Percentiles rank a stretch among this genome's conserved stretches.
Conservation (phyloP, 2,888 invertebrate genomes). For the Halictus quadricinctus region DNA sequence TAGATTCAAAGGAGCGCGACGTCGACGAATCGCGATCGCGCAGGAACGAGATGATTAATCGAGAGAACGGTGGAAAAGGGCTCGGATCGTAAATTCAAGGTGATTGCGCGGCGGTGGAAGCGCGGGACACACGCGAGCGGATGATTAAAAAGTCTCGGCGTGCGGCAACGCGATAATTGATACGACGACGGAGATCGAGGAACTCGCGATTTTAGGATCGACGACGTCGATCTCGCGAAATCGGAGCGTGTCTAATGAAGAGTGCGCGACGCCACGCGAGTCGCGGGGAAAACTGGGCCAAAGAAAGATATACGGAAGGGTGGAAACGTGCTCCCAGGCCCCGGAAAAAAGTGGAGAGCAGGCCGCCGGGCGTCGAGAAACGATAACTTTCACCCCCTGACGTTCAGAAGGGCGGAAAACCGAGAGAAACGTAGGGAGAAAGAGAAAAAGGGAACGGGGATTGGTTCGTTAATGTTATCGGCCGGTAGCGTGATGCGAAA, state of each 20-base stretch:
- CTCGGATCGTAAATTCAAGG: background rate
- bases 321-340: background rate
- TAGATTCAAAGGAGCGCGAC: background rate
- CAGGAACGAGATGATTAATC: conserved; percentile 6
- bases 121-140: conserved; percentile 2
- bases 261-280: background rate
- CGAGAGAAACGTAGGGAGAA: background rate
- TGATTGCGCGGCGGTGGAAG: background rate
- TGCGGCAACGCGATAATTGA: conserved; percentile 6
- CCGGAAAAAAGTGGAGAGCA: background rate
- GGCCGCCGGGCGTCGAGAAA: conserved; percentile 12
- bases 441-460: conserved; percentile 47
- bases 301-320: conserved; percentile 9
- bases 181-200: background rate
- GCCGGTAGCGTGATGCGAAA: conserved; percentile 74
- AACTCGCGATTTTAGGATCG: background rate
- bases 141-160: conserved; percentile 4
- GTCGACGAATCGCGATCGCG: conserved; percentile 15
- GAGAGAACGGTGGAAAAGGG: background rate
- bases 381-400: conserved; percentile 58
- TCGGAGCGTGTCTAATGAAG: conserved; percentile 24
- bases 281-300: conserved; percentile 32
- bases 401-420: conserved; percentile 47
- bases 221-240: background rate
- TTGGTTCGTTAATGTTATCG: conserved; percentile 77